Conservation (phyloP, 2,888 invertebrate genomes). For the Epirrita christyi region DNA sequence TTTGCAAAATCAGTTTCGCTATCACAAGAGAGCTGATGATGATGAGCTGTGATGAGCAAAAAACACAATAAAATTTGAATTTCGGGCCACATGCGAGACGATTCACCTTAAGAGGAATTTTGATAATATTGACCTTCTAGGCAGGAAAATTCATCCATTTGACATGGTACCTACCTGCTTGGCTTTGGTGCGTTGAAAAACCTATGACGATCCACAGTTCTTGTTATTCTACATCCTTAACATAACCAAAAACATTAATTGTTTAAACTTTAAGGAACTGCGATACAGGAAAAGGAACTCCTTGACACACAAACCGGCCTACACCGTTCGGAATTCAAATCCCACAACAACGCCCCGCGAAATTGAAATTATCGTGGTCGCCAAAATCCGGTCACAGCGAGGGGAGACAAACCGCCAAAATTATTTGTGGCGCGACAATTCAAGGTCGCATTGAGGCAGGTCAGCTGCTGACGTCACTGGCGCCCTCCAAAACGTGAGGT, state of each 20-base stretch:
- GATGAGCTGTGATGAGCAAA: no score
- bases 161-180: no score
- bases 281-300: slow-evolving; percentile 8
- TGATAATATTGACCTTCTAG: no score
- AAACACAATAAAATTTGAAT: no score
- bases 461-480: slow-evolving; percentile 77
- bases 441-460: slow-evolving; percentile 81
- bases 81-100: neutral
- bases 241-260: no score
- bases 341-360: slow-evolving; percentile 31
- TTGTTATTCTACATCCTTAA: no score
- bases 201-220: no score
- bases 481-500: slow-evolving; percentile 81
- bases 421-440: slow-evolving; percentile 52
- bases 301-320: slow-evolving; percentile 12
- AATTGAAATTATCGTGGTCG: slow-evolving; percentile 33
- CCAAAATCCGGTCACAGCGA: slow-evolving; percentile 50
- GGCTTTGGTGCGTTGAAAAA: no score
- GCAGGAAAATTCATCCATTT: no score
- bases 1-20: no score
- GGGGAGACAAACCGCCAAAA: slow-evolving; percentile 55
- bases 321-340: slow-evolving; percentile 26
- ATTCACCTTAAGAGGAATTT: no score
- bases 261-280: neutral
- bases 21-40: no score